Evolutionary conservation across 2,797 vertebrate species (phyloP).

Genomic region (Trachurus trachurus): DNA sequence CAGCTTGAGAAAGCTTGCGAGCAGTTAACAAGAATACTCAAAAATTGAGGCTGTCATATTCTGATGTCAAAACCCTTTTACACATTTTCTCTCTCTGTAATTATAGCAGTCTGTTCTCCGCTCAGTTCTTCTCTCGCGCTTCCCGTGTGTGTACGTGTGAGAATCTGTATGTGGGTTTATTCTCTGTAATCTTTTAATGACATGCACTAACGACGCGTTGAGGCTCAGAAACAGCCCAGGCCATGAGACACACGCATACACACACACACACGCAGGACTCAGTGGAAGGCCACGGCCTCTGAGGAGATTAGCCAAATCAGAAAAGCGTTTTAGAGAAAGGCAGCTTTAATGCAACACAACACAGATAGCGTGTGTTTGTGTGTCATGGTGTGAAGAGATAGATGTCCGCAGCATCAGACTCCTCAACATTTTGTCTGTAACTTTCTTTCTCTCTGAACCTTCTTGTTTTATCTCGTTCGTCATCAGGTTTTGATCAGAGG

Average conservation of each 20-base stretch:
- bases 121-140: conserved; percentile 17
- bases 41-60: conserved; percentile 47
- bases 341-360: conserved; percentile 68
- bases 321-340: conserved; percentile 75
- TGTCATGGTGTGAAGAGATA: conserved; percentile 25
- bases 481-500: conserved; percentile 12
- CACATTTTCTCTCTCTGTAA: conserved; percentile 46
- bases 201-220: conserved; percentile 76
- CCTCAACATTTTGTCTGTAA: conserved; percentile 22
- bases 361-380: conserved; percentile 48
- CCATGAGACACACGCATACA: conserved; percentile 50
- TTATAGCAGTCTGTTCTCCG: conserved; percentile 42
- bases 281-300: conserved; percentile 61
- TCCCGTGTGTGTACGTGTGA: conserved; percentile 34
- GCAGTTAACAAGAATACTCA: conserved; percentile 40
- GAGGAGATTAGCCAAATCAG: conserved; percentile 83
- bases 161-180: conserved; percentile 71
- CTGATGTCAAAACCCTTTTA: conserved; percentile 49
- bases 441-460: conserved; percentile 11
- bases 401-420: conserved; percentile 34
- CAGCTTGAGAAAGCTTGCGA: conserved; percentile 47
- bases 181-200: conserved; percentile 85
- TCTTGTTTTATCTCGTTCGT: conserved; percentile 36
- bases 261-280: conserved; percentile 39
- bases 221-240: conserved; percentile 70